Conservation (phyloP, 1,140 invertebrate genomes). For the Monochamus saltuarius region DNA sequence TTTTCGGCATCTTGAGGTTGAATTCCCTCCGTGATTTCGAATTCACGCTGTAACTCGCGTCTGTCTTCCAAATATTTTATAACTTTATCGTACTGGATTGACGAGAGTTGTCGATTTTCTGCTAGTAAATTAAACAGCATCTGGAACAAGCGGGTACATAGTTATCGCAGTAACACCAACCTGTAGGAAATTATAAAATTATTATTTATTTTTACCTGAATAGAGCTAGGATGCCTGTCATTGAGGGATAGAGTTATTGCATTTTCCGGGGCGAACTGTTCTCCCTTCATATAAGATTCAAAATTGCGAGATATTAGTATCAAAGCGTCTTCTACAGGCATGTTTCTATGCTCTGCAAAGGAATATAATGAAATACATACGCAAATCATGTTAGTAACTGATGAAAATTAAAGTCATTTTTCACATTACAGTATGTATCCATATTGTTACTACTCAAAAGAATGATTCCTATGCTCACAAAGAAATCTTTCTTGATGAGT, state of each 20-base stretch:
- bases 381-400: too few species aligned
- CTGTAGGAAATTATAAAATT: not conserved
- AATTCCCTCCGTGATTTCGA: slow-evolving; percentile 65
- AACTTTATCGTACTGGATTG: slow-evolving; percentile 77
- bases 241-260: slow-evolving; percentile 45
- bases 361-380: slow-evolving; percentile 19
- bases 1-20: slow-evolving; percentile 54
- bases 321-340: slow-evolving; percentile 90
- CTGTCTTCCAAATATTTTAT: slow-evolving; percentile 78
- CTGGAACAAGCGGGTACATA: slow-evolving; percentile 23
- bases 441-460: too few species aligned
- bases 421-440: too few species aligned
- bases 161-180: too few species aligned
- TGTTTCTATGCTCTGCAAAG: slow-evolving; percentile 83
- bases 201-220: slow-evolving; percentile 56
- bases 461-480: too few species aligned
- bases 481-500: too few species aligned
- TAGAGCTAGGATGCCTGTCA: slow-evolving; percentile 66
- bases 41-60: slow-evolving; percentile 68
- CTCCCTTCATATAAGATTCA: slow-evolving; percentile 70
- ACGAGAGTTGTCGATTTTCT: slow-evolving; percentile 76
- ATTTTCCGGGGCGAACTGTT: slow-evolving; percentile 51
- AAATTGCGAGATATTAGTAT: slow-evolving; percentile 77
- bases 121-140: slow-evolving; percentile 77
- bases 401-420: too few species aligned